These are phyloP conservation scores for Orchesella flavescens DNA, from an alignment of 2,888 invertebrate species.

Conservation along the genomic window DNA sequence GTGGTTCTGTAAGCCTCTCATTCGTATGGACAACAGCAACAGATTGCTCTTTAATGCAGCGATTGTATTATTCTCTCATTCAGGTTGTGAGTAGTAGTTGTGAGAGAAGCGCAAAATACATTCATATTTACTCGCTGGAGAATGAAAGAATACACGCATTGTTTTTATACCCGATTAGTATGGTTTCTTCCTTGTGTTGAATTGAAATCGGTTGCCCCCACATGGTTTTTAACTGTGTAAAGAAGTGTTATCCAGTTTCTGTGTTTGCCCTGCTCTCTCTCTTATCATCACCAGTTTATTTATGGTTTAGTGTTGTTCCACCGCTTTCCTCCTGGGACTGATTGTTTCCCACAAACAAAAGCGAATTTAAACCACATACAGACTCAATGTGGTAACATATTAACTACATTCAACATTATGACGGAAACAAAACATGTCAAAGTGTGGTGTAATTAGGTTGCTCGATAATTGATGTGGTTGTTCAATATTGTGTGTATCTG, in stretches of 20 bases:
- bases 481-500: too few species aligned
- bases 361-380: slow-evolving; percentile 3
- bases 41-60: not conserved
- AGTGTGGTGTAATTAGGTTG: not conserved
- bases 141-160: not conserved
- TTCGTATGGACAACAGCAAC: not conserved
- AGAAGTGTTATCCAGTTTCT: not conserved
- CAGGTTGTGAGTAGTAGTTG: not conserved
- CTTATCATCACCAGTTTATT: not conserved
- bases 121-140: not conserved
- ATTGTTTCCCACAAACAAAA: not conserved
- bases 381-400: not conserved
- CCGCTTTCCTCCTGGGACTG: not conserved
- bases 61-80: not conserved
- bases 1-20: too few species aligned
- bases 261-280: not conserved
- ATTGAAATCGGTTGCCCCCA: not conserved
- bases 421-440: not conserved
- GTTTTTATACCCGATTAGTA: not conserved
- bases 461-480: not conserved
- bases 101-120: not conserved
- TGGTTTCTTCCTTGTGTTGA: not conserved
- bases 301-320: not conserved
- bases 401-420: not conserved
- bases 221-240: not conserved